phyloP scores from a whole-genome alignment of 1,140 invertebrate genomes.

The Microplitis mediator region DNA sequence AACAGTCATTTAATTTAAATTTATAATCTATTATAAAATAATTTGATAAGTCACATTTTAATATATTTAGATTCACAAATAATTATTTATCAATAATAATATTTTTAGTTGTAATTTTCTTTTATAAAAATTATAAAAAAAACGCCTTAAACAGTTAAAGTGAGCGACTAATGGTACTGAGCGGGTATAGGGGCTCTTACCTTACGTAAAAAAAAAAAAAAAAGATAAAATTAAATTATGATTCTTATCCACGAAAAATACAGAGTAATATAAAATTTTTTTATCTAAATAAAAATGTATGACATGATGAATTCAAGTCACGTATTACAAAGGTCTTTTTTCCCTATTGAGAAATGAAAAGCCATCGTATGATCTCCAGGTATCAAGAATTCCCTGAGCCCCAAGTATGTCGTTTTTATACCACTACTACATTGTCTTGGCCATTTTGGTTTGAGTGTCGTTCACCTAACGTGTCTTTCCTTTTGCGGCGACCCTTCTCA shows the following conservation, averaged over 20 bases:
- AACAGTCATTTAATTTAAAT: no score
- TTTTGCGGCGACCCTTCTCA: neutral
- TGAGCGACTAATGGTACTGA: no score
- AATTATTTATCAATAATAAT: no score
- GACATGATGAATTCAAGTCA: neutral
- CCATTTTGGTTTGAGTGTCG: neutral
- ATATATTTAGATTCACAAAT: no score
- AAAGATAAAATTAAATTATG: no score
- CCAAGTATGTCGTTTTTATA: neutral
- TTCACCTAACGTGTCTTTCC: neutral
- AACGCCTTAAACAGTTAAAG: no score
- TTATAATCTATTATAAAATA: no score
- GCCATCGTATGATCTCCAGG: neutral
- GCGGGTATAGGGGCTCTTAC: no score
- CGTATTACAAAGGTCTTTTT: neutral
- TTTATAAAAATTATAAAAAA: no score
- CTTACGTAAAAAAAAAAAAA: no score
- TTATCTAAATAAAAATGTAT: neutral
- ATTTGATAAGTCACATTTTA: no score
- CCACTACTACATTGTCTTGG: neutral
- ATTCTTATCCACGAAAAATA: neutral
- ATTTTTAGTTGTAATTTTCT: no score
- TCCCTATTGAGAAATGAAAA: neutral
- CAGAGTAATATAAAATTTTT: neutral
- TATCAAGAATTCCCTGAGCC: conserved; percentile 6